phyloP scores from a whole-genome alignment of 1,140 invertebrate species.

The Ceratina australensis region DNA sequence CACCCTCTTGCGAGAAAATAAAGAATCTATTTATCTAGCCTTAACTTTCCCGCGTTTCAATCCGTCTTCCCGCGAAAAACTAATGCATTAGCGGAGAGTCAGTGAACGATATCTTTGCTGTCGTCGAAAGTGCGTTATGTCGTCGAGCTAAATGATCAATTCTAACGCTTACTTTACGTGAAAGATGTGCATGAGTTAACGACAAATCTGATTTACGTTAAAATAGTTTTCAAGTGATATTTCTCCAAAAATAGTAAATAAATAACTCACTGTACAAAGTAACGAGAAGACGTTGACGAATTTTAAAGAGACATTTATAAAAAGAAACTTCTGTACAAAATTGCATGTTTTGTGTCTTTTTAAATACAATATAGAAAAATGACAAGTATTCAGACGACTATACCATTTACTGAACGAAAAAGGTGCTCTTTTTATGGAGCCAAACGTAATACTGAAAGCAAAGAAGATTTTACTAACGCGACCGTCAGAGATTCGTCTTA shows the following conservation, averaged over 20 bases:
- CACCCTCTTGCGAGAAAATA: too few relatives aligned
- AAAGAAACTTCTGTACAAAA: too few relatives aligned
- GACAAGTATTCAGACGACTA: constrained; percentile 64
- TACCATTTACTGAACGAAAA: constrained; percentile 67
- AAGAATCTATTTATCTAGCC: too few relatives aligned
- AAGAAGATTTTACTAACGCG: constrained; percentile 65
- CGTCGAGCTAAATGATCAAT: not conserved
- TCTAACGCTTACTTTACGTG: not conserved
- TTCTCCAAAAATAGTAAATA: not conserved
- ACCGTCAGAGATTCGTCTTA: constrained; percentile 50
- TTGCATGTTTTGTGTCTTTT: not conserved
- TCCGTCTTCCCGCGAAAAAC: constrained; percentile 57
- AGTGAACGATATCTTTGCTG: too few relatives aligned
- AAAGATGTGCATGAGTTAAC: too few relatives aligned
- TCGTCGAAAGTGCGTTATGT: not conserved
- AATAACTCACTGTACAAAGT: not conserved
- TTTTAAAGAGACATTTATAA: not conserved
- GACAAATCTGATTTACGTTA: not conserved
- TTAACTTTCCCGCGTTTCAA: constrained; percentile 65
- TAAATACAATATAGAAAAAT: constrained; percentile 34
- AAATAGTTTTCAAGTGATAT: not conserved
- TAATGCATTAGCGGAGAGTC: too few relatives aligned
- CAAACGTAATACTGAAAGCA: constrained; percentile 54
- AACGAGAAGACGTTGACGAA: not conserved
- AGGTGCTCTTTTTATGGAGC: constrained; percentile 66